Evolutionary conservation across 2,797 vertebrate species (phyloP), one percentile per base, ranked within the genome.

Genomic region (Helicolenus hilgendorfi): DNA sequence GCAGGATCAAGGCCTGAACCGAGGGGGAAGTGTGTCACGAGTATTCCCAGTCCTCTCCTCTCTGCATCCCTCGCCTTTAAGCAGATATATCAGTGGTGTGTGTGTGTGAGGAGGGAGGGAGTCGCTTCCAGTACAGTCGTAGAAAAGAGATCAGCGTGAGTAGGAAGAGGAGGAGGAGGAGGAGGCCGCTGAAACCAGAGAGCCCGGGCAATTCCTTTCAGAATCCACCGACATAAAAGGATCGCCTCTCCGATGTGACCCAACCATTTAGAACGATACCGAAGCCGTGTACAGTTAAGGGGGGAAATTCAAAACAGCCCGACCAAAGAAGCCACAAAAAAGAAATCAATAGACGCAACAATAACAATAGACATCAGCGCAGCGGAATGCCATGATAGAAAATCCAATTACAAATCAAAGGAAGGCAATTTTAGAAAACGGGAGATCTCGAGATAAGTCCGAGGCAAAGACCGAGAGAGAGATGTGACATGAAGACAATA

Each of bases 371-470:
- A 93, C 89, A 93, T 88, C 88, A 85, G 83, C 79, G 75, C 81
- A 67, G 85, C 14, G 77, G 92, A 91, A 95, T 87, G 89, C 91
- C 90, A 72, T 79, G 85, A 94, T 89, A 81, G 91, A 78, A 92
- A 92, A 94, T 94, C 93, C 92, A 92, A 95, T 94, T 94, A 94
- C 88, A 87, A 93, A 93, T 95, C 93, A 96, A 94, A 93, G 90
- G 78, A 63, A 91, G 89, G 89, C 91, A 93, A 91, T 94, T 95
- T 94, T 83, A 86, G 89, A 68, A 87, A 91, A 86, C 11, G 76
- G 81, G 80, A 93, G 91, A 94, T 92, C 15, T 89, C 2, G 45
- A 82, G 92, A 93, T 92, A 93, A 92, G 92, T 86, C 86, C 10
- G 82, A 86, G 86, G 85, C 79, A 88, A 65, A 85, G 88, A 88